phyloP scores from a whole-genome alignment of 1,140 invertebrate species.

The Helicoverpa armigera region DNA sequence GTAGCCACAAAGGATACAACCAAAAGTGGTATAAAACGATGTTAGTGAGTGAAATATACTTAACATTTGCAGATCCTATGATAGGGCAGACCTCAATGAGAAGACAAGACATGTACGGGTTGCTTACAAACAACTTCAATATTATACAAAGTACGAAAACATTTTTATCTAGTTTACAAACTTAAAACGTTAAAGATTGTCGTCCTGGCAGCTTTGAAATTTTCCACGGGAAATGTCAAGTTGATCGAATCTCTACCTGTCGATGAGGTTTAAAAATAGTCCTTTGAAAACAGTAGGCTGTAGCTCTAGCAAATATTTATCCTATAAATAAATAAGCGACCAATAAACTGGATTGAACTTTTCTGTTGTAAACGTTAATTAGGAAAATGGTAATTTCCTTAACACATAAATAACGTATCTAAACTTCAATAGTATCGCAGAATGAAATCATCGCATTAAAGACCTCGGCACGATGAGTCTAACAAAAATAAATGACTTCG shows the following conservation, averaged over 20 bases:
- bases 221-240: constrained; percentile 3
- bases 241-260: constrained; percentile 4
- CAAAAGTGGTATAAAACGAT: too few relatives aligned
- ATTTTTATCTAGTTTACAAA: not conserved
- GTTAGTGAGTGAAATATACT: too few relatives aligned
- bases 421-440: not conserved
- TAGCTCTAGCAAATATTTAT: not conserved
- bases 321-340: constrained; percentile 6
- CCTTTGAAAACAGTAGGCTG: not conserved
- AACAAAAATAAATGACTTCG: constrained; percentile 21
- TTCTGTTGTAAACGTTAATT: too few relatives aligned
- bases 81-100: too few relatives aligned
- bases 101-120: too few relatives aligned
- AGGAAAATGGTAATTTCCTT: too few relatives aligned
- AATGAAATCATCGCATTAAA: not conserved
- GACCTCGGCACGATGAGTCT: not conserved
- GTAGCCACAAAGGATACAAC: too few relatives aligned
- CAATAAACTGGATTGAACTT: too few relatives aligned
- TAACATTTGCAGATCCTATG: too few relatives aligned
- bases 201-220: not conserved
- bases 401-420: too few relatives aligned
- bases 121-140: too few relatives aligned
- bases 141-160: not conserved
- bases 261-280: not conserved
- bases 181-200: not conserved